A percentile compares a stretch with the other conserved stretches of the same genome.
phyloP scores from a whole-genome alignment of 2,113 vertebrate genomes.

The Corythaixoides concolor region DNA sequence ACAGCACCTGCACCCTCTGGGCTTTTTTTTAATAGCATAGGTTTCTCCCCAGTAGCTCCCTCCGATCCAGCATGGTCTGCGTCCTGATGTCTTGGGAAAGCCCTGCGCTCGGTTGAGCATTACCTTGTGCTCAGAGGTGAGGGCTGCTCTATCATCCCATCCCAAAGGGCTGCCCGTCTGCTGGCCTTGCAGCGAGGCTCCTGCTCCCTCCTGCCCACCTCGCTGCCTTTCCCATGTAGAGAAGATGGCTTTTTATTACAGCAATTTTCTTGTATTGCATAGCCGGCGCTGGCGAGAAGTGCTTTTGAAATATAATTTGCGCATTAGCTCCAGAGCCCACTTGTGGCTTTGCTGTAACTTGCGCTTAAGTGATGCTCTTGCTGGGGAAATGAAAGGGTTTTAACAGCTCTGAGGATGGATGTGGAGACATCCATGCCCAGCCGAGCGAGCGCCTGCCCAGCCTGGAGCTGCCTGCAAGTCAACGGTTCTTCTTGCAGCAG shows the following conservation, averaged over 20 bases:
- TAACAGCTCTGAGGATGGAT: background rate
- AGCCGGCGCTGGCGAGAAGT: background rate
- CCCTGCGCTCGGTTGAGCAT: background rate
- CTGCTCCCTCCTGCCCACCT: background rate
- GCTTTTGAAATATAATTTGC: background rate
- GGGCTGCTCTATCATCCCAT: background rate
- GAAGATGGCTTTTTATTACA: background rate
- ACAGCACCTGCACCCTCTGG: background rate
- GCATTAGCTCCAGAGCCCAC: background rate
- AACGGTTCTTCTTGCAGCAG: background rate
- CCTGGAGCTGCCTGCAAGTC: background rate
- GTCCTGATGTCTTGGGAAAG: background rate
- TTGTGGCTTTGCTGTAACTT: background rate
- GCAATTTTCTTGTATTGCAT: background rate
- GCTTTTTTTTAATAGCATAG: background rate
- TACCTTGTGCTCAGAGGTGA: background rate
- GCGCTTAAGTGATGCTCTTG: background rate
- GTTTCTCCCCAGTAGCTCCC: background rate
- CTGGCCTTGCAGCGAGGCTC: accelerated
- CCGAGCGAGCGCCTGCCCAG: background rate
- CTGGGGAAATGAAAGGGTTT: background rate
- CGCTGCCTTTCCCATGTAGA: accelerated
- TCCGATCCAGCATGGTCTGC: background rate
- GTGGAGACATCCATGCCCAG: background rate
- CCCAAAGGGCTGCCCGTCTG: background rate